phyloP scores from a whole-genome alignment of 2,113 vertebrate species.

The Megaceryle torquata region DNA sequence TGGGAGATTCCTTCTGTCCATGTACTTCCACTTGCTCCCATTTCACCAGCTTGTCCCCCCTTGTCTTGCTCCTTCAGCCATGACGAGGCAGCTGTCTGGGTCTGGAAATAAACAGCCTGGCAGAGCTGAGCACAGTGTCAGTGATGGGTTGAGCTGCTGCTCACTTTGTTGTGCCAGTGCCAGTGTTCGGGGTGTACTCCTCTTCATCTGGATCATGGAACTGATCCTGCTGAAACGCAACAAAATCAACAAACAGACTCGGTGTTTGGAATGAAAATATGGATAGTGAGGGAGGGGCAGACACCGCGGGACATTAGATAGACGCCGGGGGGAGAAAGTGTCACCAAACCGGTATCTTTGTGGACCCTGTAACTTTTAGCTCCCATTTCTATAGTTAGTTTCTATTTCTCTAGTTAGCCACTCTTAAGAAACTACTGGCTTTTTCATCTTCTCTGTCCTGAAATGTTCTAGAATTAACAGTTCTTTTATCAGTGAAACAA shows the following conservation, averaged over 20 bases:
- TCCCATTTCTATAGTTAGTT: background rate
- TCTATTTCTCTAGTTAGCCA: background rate
- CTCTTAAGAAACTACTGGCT: background rate
- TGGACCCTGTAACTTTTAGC: background rate
- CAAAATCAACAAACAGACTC: background rate
- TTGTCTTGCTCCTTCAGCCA: background rate
- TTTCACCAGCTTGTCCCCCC: background rate
- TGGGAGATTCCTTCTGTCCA: background rate
- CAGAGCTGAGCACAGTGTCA: accelerated
- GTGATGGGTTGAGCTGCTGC: background rate
- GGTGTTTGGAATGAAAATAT: background rate
- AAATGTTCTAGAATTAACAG: background rate
- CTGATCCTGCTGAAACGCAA: background rate
- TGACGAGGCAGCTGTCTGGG: background rate
- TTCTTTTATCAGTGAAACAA: background rate
- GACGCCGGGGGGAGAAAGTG: background rate
- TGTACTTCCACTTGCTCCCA: background rate
- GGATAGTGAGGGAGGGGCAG: background rate
- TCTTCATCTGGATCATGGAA: background rate
- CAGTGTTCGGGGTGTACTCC: accelerated
- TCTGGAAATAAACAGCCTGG: background rate
- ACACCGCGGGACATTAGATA: background rate
- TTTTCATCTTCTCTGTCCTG: background rate
- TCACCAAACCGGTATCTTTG: background rate
- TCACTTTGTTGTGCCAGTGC: accelerated